Evolutionary conservation across 2,888 invertebrate species (phyloP), one percentile per base, ranked within the genome.

Genomic region (Drepana falcataria): DNA sequence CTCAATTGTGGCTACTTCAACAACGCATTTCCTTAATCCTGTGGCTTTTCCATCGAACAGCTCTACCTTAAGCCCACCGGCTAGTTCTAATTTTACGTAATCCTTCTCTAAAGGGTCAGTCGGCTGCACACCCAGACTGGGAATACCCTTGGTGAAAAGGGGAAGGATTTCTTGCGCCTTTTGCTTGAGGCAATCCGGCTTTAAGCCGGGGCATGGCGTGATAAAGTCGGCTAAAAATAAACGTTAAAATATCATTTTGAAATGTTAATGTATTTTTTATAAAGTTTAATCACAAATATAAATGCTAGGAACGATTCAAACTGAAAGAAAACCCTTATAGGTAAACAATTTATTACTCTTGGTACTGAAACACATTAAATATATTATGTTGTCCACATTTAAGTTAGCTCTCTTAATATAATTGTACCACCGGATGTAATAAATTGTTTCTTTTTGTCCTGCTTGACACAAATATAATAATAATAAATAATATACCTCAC

Each of bases 21-120:
- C 75, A 0, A 63, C 58, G 51, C 88, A 88, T 57, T 85, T 85
- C 52, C 67, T 73, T n/a, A 85, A 55, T 4, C 88, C 88, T 47
- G 77, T 81, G 44, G 79, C 48, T n/a, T 61, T 63, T 37, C 84
- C 85, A 56, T 87, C 71, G 4, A 55, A 57, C 2, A 87, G 63
- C 9, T 78, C 67, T 4, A 87, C 61, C 60, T 77, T 81, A 4
- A 88, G 75, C 0, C 69, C 73, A 6, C 87, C 87, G 0, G 86
- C 78, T 0, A 87, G 66, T 0, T 71, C 60, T 4, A 85, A 41
- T 0, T 67, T 61, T 0, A 82, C 58, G 9, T 61, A 47, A 2
- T 81, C 74, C 47, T 75, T 59, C 3, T 4, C 53, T 2, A 85
- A 55, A 33, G 87, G 87, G 54, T 87, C 87, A 4, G 75, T 64